These are phyloP conservation scores for Philereme transversata DNA, from an alignment of 2,888 invertebrate species.

Conservation along the genomic window DNA sequence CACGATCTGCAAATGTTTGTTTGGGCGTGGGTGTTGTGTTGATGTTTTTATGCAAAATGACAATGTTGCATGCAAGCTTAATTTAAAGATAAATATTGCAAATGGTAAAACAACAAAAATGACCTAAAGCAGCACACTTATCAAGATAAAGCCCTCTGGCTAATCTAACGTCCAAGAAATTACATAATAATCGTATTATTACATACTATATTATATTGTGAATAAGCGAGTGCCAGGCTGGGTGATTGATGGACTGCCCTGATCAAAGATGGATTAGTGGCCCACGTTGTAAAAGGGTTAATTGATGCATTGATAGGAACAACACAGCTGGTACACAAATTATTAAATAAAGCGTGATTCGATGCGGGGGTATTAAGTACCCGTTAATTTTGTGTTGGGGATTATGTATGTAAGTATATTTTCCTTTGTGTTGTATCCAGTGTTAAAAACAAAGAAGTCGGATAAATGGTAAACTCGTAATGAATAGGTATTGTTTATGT, in stretches of 20 bases:
- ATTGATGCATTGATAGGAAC: slow-evolving; percentile 2
- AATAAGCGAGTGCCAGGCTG: slow-evolving; percentile 10
- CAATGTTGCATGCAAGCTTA: too few relatives aligned
- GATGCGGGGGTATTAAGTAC: too few relatives aligned
- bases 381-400: too few relatives aligned
- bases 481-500: too few relatives aligned
- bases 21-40: background rate
- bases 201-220: background rate
- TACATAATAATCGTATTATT: background rate
- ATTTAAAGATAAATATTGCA: too few relatives aligned
- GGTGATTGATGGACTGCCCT: slow-evolving; percentile 18
- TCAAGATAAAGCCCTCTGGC: background rate
- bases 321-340: background rate
- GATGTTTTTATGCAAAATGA: background rate
- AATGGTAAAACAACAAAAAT: background rate
- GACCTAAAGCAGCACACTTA: background rate
- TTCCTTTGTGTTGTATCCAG: too few relatives aligned
- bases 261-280: slow-evolving; percentile 21
- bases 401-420: too few relatives aligned
- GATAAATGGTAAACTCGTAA: too few relatives aligned
- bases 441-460: too few relatives aligned
- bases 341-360: background rate
- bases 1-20: background rate
- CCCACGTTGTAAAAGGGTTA: slow-evolving; percentile 15
- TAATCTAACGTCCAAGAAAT: slow-evolving; percentile 1